phyloP scores from a whole-genome alignment of 2,797 vertebrate genomes.

The Anguilla pacifica region DNA sequence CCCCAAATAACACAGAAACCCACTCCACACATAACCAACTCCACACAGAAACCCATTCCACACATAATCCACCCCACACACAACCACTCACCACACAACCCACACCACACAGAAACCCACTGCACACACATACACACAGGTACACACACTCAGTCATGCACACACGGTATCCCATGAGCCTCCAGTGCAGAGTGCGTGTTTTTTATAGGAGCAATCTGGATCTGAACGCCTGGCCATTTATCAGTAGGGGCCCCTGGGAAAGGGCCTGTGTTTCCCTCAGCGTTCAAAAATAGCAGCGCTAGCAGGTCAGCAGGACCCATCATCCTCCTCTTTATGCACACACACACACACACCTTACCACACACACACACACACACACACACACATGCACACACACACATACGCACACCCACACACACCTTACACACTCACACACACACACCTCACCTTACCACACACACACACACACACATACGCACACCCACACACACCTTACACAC shows the following conservation, averaged over 20 bases:
- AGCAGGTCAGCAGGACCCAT: slow-evolving; percentile 30
- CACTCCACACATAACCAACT: too few relatives aligned
- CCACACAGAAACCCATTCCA: background rate
- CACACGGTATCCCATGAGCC: slow-evolving; percentile 12
- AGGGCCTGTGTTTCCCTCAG: slow-evolving; percentile 23
- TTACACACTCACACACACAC: too few relatives aligned
- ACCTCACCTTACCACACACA: background rate
- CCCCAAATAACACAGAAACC: too few relatives aligned
- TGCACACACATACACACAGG: slow-evolving; percentile 22
- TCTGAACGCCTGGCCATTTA: slow-evolving; percentile 27
- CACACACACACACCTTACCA: background rate
- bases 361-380: too few relatives aligned
- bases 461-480: too few relatives aligned
- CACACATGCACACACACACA: too few relatives aligned
- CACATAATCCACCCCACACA: background rate
- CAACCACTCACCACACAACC: too few relatives aligned
- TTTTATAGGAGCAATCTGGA: slow-evolving; percentile 26
- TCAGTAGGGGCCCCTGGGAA: slow-evolving; percentile 22
- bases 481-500: too few relatives aligned
- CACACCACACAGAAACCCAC: too few relatives aligned
- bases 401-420: too few relatives aligned
- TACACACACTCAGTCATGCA: background rate
- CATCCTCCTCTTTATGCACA: slow-evolving; percentile 18
- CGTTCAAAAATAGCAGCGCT: slow-evolving; percentile 34
- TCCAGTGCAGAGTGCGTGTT: background rate